These are phyloP conservation scores for Gastrophysa polygoni DNA, from an alignment of 2,888 invertebrate genomes.

Conservation along the genomic window DNA sequence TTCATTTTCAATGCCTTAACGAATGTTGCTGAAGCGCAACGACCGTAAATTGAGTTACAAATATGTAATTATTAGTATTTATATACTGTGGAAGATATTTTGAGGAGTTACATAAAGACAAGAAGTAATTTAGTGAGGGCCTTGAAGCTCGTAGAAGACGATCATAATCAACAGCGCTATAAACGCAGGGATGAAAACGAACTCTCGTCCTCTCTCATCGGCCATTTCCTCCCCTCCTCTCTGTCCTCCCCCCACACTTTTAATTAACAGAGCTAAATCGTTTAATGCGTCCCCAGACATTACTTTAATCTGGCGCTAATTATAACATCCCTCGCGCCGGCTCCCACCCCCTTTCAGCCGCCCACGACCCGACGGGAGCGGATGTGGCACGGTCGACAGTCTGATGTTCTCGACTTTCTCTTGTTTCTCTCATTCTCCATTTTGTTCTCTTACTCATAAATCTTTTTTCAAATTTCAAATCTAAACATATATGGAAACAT, in stretches of 20 bases:
- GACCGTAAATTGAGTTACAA: too few relatives aligned
- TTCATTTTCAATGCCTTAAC: too few relatives aligned
- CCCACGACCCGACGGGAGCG: slow-evolving; percentile 12
- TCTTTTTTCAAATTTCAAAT: too few relatives aligned
- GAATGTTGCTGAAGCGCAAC: too few relatives aligned
- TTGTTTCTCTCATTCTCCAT: background rate
- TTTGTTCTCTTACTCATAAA: too few relatives aligned
- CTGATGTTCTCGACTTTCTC: background rate
- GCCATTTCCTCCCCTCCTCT: slow-evolving; percentile 54
- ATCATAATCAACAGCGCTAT: background rate
- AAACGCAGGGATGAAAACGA: slow-evolving; percentile 3
- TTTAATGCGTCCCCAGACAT: slow-evolving; percentile 67
- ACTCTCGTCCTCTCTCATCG: slow-evolving; percentile 28
- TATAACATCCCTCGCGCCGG: slow-evolving; percentile 60
- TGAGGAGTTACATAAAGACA: too few relatives aligned
- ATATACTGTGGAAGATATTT: too few relatives aligned
- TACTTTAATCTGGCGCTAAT: slow-evolving; percentile 70
- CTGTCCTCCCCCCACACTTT: slow-evolving; percentile 58
- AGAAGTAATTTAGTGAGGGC: too few relatives aligned
- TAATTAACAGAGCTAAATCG: slow-evolving; percentile 63
- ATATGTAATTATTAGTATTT: too few relatives aligned
- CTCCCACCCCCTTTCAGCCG: slow-evolving; percentile 32
- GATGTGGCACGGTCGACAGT: slow-evolving; percentile 17
- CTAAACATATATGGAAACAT: too few relatives aligned
- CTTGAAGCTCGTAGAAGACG: background rate